These are phyloP conservation scores for Plotosus lineatus DNA, from an alignment of 2,113 vertebrate genomes.

Conservation along the genomic window DNA sequence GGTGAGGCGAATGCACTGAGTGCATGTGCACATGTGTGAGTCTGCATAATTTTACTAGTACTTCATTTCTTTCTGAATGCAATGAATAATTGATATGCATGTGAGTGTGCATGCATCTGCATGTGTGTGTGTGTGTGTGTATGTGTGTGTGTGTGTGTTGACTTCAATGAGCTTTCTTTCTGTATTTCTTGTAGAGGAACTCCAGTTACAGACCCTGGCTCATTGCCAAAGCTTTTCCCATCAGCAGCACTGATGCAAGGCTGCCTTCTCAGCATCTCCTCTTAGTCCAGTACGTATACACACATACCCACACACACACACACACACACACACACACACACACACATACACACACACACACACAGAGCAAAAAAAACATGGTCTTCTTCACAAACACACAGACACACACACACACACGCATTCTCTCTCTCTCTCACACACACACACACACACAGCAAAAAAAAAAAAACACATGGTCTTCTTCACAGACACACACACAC, in stretches of 20 bases:
- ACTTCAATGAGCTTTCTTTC: conserved; percentile 25
- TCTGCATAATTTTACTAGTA: not conserved
- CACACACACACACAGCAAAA: not conserved
- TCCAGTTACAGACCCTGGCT: conserved; percentile 54
- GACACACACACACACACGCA: not conserved
- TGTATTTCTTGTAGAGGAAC: conserved; percentile 56
- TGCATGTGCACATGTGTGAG: not conserved
- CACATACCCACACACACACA: conserved; percentile 2
- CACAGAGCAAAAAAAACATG: too few species aligned
- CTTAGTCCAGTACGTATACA: conserved; percentile 11
- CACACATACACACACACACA: not conserved
- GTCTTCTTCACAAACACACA: not conserved
- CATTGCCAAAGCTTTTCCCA: conserved; percentile 30
- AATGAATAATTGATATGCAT: not conserved
- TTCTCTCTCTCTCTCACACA: not conserved
- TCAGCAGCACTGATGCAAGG: conserved; percentile 38
- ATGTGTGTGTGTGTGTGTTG: conserved; percentile 19
- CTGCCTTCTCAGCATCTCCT: conserved; percentile 61
- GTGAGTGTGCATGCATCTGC: not conserved
- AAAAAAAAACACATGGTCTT: too few species aligned
- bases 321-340: not conserved
- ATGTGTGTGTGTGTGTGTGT: conserved; percentile 3
- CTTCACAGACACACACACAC: too few species aligned
- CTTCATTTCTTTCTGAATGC: conserved; percentile 10
- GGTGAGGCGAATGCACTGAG: conserved; percentile 18